A percentile compares a stretch with the other conserved stretches of the same genome.
phyloP scores from a whole-genome alignment of 2,888 invertebrate genomes.

The Smittia aterrima region DNA sequence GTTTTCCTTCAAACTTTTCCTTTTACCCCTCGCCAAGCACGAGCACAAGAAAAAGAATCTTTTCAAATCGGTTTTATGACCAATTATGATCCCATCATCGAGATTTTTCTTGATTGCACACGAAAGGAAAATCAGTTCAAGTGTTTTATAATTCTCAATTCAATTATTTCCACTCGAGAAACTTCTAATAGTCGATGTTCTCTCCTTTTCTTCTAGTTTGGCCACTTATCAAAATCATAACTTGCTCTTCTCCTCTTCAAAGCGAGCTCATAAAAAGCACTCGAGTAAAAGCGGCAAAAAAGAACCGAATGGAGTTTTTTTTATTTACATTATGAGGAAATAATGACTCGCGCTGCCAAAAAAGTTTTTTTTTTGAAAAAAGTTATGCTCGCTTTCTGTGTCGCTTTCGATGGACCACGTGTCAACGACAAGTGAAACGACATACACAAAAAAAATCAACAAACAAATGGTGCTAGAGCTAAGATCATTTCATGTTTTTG shows the following conservation, averaged over 20 bases:
- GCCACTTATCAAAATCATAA: slow-evolving; percentile 37
- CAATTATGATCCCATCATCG: slow-evolving; percentile 33
- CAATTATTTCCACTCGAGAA: slow-evolving; percentile 38
- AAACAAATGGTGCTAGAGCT: background rate
- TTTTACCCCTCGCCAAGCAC: too few relatives aligned
- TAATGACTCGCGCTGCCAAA: slow-evolving; percentile 34
- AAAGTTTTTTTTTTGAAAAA: too few relatives aligned
- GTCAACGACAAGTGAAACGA: slow-evolving; percentile 3
- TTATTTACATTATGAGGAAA: slow-evolving; percentile 36
- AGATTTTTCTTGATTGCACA: slow-evolving; percentile 4
- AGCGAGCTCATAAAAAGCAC: slow-evolving; percentile 13
- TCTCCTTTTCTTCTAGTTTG: slow-evolving; percentile 25
- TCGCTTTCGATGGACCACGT: slow-evolving; percentile 1
- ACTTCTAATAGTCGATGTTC: slow-evolving; percentile 26
- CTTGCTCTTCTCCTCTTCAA: background rate
- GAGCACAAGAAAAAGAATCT: too few relatives aligned
- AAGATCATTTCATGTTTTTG: slow-evolving; percentile 3
- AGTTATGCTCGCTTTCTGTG: background rate
- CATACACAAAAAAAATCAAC: background rate
- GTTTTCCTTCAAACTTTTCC: too few relatives aligned
- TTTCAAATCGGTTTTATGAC: slow-evolving; percentile 9
- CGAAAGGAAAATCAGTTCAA: slow-evolving; percentile 11
- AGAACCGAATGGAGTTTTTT: background rate
- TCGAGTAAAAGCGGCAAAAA: background rate
- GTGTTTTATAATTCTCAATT: slow-evolving; percentile 30